A percentile compares a stretch with the other conserved stretches of the same genome.
Evolutionary conservation across 1,140 invertebrate genomes (phyloP).

Genomic region (Platyura marginata): DNA sequence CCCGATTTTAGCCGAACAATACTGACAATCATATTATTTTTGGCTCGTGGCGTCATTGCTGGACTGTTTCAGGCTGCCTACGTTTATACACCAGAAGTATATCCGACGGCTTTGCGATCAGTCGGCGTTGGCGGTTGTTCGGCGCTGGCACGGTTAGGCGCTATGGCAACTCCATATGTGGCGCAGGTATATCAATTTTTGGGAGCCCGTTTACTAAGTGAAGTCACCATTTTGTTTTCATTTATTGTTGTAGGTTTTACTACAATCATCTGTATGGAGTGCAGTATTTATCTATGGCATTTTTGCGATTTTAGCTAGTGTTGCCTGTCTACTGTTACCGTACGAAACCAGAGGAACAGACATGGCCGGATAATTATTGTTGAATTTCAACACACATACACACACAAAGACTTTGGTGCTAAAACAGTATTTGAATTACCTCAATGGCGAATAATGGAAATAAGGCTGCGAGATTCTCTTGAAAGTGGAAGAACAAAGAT

Average conservation of each 20-base stretch:
- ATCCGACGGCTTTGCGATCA: conserved; percentile 34
- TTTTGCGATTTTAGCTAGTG: conserved; percentile 38
- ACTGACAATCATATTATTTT: conserved; percentile 69
- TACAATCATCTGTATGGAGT: conserved; percentile 33
- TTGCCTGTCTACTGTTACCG: conserved; percentile 39
- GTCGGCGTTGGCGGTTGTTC: conserved; percentile 60
- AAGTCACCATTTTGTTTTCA: background rate
- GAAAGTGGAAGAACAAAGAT: too few relatives aligned
- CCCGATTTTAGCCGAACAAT: conserved; percentile 42
- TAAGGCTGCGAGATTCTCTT: too few relatives aligned
- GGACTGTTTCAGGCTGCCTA: conserved; percentile 90
- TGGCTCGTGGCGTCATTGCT: conserved; percentile 81
- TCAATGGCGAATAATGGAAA: too few relatives aligned
- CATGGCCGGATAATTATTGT: background rate
- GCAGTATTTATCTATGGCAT: conserved; percentile 39
- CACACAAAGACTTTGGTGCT: too few relatives aligned
- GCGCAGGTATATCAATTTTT: conserved; percentile 38
- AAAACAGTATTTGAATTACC: too few relatives aligned
- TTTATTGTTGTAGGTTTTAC: conserved; percentile 11
- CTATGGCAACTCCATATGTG: conserved; percentile 67
- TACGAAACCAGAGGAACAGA: conserved; percentile 32
- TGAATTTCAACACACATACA: too few relatives aligned
- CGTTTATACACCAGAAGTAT: conserved; percentile 86
- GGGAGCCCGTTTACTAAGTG: background rate
- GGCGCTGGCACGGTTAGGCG: conserved; percentile 59